Evolutionary conservation across 23 tunicate species (phyloP), one percentile per base, ranked within the genome.

Genomic region (Trididemnum nubilum): DNA sequence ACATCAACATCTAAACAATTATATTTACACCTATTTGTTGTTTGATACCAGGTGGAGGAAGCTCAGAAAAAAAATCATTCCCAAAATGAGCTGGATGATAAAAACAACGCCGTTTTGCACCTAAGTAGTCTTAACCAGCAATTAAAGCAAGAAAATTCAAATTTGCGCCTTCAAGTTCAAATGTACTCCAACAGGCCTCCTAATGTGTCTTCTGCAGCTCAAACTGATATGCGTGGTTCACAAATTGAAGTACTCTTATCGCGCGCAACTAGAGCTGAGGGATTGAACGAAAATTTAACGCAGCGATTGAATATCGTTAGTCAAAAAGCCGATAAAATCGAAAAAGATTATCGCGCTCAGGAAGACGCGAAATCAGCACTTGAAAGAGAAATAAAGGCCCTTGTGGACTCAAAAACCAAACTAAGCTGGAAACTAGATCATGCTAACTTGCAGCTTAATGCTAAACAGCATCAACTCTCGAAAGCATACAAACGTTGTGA

Each of bases 101-200:
- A n/a, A n/a, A 4, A 12, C 19, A 15, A n/a, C 28, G 57, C 64
- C 4, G 64, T 64, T 33, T 54, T 52, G 22, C 2, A 33, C 9
- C 34, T 80, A 15, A 1, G 27, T 37, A 33, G 33, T 58, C 81
- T 59, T 0, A 25, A 34, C n/a, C 50, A 83, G 34, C 15, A 2
- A 4, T 25, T 73, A n/a, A 73, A 72, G 51, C 15, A 21, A 1
- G 72, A 80, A 63, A 80, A 63, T n/a, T 35, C 35, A 2, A 23
- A 80, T 34, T 31, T 77, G 36, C 22, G 54, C 27, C 12, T 23
- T 1, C 29, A 73, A 36, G 51, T 73, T 36, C 79, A 18, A 36
- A n/a, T 36, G 32, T 19, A 2, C 58, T 36, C 79, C 5, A 9
- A 7, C 54, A 44, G 22, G 22, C 69, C 27, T 9, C 5, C 27